These are phyloP conservation scores for Noctua janthina DNA, from an alignment of 2,888 invertebrate genomes.

Conservation along the genomic window DNA sequence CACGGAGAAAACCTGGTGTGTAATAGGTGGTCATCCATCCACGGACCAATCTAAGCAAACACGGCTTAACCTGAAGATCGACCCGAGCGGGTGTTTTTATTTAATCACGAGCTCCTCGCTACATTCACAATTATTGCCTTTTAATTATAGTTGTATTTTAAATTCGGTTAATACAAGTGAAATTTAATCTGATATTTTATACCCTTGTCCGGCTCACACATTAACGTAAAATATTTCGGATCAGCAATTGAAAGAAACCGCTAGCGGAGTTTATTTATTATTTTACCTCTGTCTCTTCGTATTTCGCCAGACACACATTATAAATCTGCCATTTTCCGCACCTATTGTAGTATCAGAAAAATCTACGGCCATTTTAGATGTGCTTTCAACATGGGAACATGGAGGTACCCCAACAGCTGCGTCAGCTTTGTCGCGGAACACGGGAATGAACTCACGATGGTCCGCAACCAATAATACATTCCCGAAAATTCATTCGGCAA, in stretches of 20 bases:
- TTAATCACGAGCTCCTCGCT: background rate
- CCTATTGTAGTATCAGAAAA: slow-evolving; percentile 13
- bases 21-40: background rate
- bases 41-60: background rate
- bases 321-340: background rate
- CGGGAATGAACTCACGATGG: slow-evolving; percentile 46
- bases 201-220: background rate
- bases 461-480: slow-evolving; percentile 23
- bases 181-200: slow-evolving; percentile 8
- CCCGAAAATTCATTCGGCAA: background rate
- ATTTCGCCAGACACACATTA: background rate
- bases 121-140: background rate
- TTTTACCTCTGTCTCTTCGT: background rate
- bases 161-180: background rate
- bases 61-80: background rate
- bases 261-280: background rate
- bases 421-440: slow-evolving; percentile 55
- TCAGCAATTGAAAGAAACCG: background rate
- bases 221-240: background rate
- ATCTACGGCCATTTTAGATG: slow-evolving; percentile 17
- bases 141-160: slow-evolving; percentile 8
- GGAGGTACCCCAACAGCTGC: slow-evolving; percentile 46
- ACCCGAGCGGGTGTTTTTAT: background rate
- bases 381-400: slow-evolving; percentile 44
- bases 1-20: background rate